Evolutionary conservation across 2,113 vertebrate genomes (phyloP).

Genomic region (Atractosteus spatula): DNA sequence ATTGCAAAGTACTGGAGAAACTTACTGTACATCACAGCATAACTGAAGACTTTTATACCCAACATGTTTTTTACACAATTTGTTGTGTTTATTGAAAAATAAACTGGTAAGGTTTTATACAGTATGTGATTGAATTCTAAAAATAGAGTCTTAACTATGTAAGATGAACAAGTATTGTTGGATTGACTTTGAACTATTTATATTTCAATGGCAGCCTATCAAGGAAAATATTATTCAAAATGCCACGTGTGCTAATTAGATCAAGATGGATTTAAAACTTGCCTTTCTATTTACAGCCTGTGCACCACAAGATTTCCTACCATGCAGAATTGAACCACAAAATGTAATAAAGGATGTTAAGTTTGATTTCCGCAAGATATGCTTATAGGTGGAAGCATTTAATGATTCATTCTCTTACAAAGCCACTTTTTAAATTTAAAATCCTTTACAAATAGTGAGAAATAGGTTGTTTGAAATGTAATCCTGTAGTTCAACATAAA

Average conservation of each 20-base stretch:
- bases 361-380: constrained; percentile 64
- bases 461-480: constrained; percentile 67
- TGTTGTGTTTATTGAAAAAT: constrained; percentile 38
- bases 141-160: constrained; percentile 48
- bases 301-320: constrained; percentile 50
- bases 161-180: constrained; percentile 39
- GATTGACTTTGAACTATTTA: constrained; percentile 32
- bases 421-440: constrained; percentile 61
- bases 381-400: constrained; percentile 63
- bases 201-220: constrained; percentile 48
- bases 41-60: too few relatives aligned
- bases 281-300: constrained; percentile 54
- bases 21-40: too few relatives aligned
- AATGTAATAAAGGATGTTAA: constrained; percentile 52
- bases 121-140: constrained; percentile 31
- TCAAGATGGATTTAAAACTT: constrained; percentile 62
- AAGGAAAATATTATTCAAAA: constrained; percentile 68
- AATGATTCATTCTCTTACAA: constrained; percentile 62
- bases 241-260: constrained; percentile 62
- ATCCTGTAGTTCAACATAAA: constrained; percentile 57
- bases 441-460: constrained; percentile 72
- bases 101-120: constrained; percentile 17
- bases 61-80: constrained; percentile 41
- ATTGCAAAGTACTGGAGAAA: too few relatives aligned
- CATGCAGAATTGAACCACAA: constrained; percentile 48